phyloP scores from a whole-genome alignment of 2,888 invertebrate species.

The Drosophila borealis region DNA sequence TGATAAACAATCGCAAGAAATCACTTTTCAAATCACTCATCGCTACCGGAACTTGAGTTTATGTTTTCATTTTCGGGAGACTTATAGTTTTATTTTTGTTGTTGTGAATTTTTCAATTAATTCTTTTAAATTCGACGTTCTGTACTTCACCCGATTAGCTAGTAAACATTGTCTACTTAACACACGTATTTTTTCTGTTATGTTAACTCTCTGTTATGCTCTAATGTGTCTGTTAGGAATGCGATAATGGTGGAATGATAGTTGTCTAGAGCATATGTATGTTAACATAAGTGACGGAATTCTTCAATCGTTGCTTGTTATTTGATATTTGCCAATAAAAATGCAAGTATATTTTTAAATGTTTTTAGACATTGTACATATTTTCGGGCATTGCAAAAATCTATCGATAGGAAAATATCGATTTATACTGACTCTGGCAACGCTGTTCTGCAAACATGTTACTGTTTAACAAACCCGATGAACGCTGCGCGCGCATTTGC shows the following conservation, averaged over 20 bases:
- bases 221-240: slow-evolving; percentile 7
- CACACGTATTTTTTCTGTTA: slow-evolving; percentile 1
- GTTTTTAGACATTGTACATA: neutral
- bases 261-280: neutral
- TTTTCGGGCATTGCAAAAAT: neutral
- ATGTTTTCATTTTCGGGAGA: neutral
- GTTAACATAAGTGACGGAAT: neutral
- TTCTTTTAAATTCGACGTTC: too few relatives aligned
- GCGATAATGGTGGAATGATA: neutral
- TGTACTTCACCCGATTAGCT: neutral
- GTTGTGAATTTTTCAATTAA: too few relatives aligned
- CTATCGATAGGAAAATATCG: slow-evolving; percentile 10
- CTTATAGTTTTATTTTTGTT: too few relatives aligned
- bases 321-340: too few relatives aligned
- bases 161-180: neutral
- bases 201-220: slow-evolving; percentile 25
- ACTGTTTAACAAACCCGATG: slow-evolving; percentile 18
- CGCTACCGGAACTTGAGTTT: too few relatives aligned
- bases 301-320: neutral
- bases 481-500: slow-evolving; percentile 38
- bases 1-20: slow-evolving; percentile 31
- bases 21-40: slow-evolving; percentile 2
- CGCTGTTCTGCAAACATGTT: slow-evolving; percentile 5
- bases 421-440: neutral
- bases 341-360: too few relatives aligned